Evolutionary conservation across 2,888 invertebrate species (phyloP).

Genomic region (Campopleginae sp.): DNA sequence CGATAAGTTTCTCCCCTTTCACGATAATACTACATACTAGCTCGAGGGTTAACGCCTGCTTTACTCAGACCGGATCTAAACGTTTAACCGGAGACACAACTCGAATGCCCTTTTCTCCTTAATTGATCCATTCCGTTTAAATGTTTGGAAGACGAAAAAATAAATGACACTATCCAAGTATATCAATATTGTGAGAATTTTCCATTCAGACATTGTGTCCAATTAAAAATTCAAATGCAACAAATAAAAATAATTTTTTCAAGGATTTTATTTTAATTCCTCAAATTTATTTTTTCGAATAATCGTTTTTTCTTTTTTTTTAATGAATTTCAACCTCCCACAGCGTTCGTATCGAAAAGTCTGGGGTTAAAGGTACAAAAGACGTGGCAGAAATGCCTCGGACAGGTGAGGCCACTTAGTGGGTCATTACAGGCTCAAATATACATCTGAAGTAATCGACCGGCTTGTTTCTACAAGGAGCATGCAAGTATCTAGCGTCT

Average conservation of each 20-base stretch:
- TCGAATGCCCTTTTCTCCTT: constrained; percentile 20
- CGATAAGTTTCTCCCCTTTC: constrained; percentile 51
- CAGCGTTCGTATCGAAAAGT: background rate
- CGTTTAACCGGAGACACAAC: constrained; percentile 51
- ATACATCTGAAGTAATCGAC: constrained; percentile 41
- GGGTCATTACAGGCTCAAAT: constrained; percentile 34
- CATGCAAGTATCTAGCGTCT: constrained; percentile 22
- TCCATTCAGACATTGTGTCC: background rate
- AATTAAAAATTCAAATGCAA: background rate
- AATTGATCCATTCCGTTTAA: constrained; percentile 40
- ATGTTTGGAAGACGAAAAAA: background rate
- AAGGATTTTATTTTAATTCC: background rate
- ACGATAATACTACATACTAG: constrained; percentile 37
- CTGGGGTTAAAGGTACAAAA: background rate
- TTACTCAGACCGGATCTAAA: constrained; percentile 45
- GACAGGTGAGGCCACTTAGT: constrained; percentile 38
- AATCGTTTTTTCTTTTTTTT: background rate
- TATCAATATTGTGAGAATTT: background rate
- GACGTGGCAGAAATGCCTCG: constrained; percentile 20
- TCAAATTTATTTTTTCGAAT: background rate
- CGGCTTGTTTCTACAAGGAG: constrained; percentile 28
- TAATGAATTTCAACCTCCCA: background rate
- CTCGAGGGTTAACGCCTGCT: constrained; percentile 47
- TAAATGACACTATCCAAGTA: background rate
- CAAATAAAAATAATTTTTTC: background rate